These are phyloP conservation scores for Chiridota heheva DNA, from an alignment of 35 echinoderm and acorn worm genomes.

Conservation along the genomic window DNA sequence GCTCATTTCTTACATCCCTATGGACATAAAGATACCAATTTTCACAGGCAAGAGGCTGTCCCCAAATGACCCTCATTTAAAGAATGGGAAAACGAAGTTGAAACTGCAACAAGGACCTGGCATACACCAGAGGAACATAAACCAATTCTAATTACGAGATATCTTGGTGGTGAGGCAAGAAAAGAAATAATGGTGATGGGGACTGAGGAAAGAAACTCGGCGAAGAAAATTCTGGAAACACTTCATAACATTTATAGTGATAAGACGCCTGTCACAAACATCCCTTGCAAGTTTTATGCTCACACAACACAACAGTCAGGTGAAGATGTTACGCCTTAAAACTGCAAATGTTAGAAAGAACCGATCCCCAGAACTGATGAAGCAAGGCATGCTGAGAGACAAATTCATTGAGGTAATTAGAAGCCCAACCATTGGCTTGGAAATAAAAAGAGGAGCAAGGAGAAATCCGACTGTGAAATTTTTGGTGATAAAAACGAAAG, in stretches of 20 bases:
- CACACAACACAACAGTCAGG: not conserved
- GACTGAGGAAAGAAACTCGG: not conserved
- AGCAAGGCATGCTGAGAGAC: slow-evolving; percentile 2
- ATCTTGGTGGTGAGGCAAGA: slow-evolving; percentile 12
- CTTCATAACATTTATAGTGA: slow-evolving; percentile 14
- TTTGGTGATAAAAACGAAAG: not conserved
- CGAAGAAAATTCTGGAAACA: not conserved
- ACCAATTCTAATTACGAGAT: not conserved
- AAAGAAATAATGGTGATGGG: not conserved
- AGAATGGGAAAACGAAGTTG: not conserved
- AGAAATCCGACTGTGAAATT: not conserved
- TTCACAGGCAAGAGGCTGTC: not conserved
- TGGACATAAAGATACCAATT: slow-evolving; percentile 1
- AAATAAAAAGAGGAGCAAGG: slow-evolving; percentile 9
- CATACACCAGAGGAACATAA: slow-evolving; percentile 11
- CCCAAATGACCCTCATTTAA: slow-evolving; percentile 10
- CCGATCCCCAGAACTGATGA: not conserved
- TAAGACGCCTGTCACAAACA: not conserved
- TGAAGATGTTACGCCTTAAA: not conserved
- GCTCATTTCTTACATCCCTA: slow-evolving; percentile 22
- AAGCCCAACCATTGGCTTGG: not conserved
- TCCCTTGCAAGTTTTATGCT: slow-evolving; percentile 11
- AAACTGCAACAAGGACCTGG: not conserved
- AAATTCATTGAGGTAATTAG: slow-evolving; percentile 1
- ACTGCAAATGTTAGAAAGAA: not conserved